Percentiles rank a stretch among this genome's conserved stretches.
These are phyloP conservation scores for Formica selysi DNA, from an alignment of 1,140 invertebrate species.

Conservation along the genomic window DNA sequence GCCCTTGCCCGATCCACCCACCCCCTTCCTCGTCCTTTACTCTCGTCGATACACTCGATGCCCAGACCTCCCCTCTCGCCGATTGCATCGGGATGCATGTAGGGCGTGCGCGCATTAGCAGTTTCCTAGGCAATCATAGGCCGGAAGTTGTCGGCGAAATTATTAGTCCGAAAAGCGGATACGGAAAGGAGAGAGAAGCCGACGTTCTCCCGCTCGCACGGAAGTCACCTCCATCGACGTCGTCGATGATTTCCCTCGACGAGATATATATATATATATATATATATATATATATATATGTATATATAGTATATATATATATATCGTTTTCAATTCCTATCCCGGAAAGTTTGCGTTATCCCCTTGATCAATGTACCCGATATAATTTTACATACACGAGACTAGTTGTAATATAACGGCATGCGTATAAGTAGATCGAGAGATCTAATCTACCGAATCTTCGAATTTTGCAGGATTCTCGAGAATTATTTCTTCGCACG, in stretches of 20 bases:
- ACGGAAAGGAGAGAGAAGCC: slow-evolving; percentile 55
- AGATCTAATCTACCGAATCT: not conserved
- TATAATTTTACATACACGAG: too few species aligned
- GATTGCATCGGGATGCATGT: slow-evolving; percentile 31
- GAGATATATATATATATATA: too few species aligned
- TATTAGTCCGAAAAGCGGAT: slow-evolving; percentile 77
- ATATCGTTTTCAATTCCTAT: too few species aligned
- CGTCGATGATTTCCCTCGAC: slow-evolving; percentile 8
- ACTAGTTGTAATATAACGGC: too few species aligned
- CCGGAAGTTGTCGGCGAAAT: slow-evolving; percentile 81
- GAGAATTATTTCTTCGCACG: not conserved
- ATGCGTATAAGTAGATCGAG: too few species aligned
- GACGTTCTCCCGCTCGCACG: slow-evolving; percentile 10
- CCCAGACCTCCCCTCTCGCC: not conserved
- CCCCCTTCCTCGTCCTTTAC: not conserved
- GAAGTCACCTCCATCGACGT: slow-evolving; percentile 41
- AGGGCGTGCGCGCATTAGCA: slow-evolving; percentile 66
- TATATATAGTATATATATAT: too few species aligned
- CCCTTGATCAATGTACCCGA: too few species aligned
- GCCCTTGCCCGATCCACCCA: slow-evolving; percentile 32
- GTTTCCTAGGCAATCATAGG: slow-evolving; percentile 79
- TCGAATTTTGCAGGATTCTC: slow-evolving; percentile 20
- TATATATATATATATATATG: too few species aligned
- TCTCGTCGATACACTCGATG: not conserved
- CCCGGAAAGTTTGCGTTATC: too few species aligned